Conservation (phyloP, 2,797 vertebrate genomes). For the Myripristis jacobus region DNA sequence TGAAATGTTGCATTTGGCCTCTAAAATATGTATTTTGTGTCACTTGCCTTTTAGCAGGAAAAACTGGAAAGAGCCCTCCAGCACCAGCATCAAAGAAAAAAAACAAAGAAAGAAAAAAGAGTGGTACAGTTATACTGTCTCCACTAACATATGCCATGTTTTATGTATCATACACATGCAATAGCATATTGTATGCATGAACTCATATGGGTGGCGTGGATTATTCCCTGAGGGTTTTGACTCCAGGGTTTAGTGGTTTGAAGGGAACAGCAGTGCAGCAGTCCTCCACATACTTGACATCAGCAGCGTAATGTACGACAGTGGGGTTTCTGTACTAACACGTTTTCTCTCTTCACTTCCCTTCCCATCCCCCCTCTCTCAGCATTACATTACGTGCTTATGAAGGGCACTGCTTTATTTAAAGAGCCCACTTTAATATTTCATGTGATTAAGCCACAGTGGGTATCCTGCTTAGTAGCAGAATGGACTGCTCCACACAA, state of each 20-base stretch:
- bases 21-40: too few relatives aligned
- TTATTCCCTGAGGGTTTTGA: too few relatives aligned
- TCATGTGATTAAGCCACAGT: constrained; percentile 64
- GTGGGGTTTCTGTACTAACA: not conserved
- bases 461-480: constrained; percentile 65
- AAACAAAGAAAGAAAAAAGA: too few relatives aligned
- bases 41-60: too few relatives aligned
- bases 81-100: too few relatives aligned
- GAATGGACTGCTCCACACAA: constrained; percentile 19
- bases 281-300: not conserved
- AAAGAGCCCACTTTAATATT: constrained; percentile 66
- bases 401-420: constrained; percentile 61
- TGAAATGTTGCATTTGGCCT: too few relatives aligned
- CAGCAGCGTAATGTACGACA: not conserved
- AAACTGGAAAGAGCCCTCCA: too few relatives aligned
- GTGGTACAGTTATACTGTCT: too few relatives aligned
- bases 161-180: too few relatives aligned
- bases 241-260: not conserved
- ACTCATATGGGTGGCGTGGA: too few relatives aligned
- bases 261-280: not conserved
- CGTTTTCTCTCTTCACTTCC: not conserved
- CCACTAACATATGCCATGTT: too few relatives aligned
- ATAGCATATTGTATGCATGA: too few relatives aligned
- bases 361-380: not conserved
- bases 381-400: constrained; percentile 42